phyloP scores from a whole-genome alignment of 2,888 invertebrate genomes.

The Eristalis pertinax region DNA sequence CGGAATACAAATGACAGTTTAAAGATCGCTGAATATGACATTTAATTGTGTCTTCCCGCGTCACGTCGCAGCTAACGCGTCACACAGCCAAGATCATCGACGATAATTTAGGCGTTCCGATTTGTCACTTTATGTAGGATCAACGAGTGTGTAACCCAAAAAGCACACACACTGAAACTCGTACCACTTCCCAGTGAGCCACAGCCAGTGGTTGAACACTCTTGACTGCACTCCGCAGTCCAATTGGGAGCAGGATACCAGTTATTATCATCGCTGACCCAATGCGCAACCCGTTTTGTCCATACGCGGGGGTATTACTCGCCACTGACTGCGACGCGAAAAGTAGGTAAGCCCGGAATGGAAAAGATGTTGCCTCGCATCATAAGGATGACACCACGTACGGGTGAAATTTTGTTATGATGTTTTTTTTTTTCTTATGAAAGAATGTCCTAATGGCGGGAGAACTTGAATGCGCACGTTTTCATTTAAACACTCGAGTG shows the following conservation, averaged over 20 bases:
- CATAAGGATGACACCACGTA: constrained; percentile 41
- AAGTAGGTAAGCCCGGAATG: constrained; percentile 45
- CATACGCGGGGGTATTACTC: constrained; percentile 22
- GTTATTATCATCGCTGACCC: constrained; percentile 46
- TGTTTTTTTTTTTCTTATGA: not conserved
- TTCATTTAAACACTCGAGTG: not conserved
- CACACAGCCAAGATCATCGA: not conserved
- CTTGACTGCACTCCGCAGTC: not conserved
- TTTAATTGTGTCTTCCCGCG: not conserved
- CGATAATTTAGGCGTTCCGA: not conserved
- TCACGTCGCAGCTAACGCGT: not conserved
- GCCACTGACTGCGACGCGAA: not conserved
- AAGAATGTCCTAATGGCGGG: constrained; percentile 29
- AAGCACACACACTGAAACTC: not conserved
- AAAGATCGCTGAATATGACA: not conserved
- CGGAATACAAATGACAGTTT: not conserved
- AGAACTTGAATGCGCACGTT: not conserved
- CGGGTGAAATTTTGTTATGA: constrained; percentile 20
- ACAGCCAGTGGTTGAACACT: not conserved
- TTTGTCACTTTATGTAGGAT: not conserved
- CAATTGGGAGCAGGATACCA: constrained; percentile 48
- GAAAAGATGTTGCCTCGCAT: constrained; percentile 14
- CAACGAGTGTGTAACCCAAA: not conserved
- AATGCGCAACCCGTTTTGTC: constrained; percentile 63
- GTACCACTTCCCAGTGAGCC: not conserved